Conservation (phyloP, 2,888 invertebrate genomes). For the Hirtodrosophila trivittata region DNA sequence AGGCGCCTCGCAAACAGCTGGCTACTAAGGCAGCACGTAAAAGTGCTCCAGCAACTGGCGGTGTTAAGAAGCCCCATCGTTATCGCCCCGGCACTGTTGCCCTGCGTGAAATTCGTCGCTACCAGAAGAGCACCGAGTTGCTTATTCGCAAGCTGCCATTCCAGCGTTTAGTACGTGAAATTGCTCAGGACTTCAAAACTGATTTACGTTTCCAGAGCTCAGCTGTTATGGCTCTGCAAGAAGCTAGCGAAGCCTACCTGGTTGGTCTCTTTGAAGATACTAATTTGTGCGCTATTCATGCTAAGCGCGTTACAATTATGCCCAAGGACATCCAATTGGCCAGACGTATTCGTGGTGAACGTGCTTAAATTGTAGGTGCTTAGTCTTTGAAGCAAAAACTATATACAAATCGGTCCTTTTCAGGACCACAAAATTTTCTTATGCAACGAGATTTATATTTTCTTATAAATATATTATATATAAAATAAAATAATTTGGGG, state of each 20-base stretch:
- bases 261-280: constrained; percentile 30
- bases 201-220: constrained; percentile 42
- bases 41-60: constrained; percentile 34
- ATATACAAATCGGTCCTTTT: constrained; percentile 45
- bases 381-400: not conserved
- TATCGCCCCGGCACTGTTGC: constrained; percentile 29
- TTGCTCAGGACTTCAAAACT: constrained; percentile 36
- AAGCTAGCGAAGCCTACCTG: constrained; percentile 32
- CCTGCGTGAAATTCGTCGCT: constrained; percentile 32
- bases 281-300: constrained; percentile 92
- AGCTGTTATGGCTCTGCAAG: constrained; percentile 36
- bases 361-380: constrained; percentile 87
- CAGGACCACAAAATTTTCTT: constrained; percentile 33
- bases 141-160: constrained; percentile 29
- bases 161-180: constrained; percentile 32
- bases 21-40: constrained; percentile 43
- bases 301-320: constrained; percentile 98
- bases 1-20: constrained; percentile 39
- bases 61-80: constrained; percentile 33
- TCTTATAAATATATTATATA: constrained; percentile 42
- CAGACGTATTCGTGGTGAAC: constrained; percentile 96
- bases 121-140: constrained; percentile 37
- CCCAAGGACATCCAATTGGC: constrained; percentile 98
- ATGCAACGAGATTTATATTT: constrained; percentile 17
- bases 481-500: constrained; percentile 14